These are phyloP conservation scores for Lerista edwardsae DNA, from an alignment of 2,797 vertebrate genomes.

Conservation along the genomic window DNA sequence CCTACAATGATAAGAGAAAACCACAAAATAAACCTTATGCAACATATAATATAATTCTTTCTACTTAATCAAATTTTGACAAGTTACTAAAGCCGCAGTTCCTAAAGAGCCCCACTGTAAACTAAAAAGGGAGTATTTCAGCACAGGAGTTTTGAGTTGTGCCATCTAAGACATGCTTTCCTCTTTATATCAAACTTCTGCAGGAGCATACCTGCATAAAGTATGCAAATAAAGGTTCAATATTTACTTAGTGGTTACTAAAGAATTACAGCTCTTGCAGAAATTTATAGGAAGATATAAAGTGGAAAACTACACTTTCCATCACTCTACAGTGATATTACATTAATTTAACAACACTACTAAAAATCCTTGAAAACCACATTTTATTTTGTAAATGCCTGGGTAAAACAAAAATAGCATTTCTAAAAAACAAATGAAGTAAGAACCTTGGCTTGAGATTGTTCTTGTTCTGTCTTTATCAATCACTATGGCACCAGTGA, in stretches of 20 bases:
- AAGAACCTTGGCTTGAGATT: constrained; percentile 80
- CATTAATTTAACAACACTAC: constrained; percentile 60
- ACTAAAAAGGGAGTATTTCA: background rate
- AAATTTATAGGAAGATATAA: constrained; percentile 70
- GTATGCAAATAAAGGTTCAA: background rate
- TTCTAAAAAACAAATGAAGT: constrained; percentile 60
- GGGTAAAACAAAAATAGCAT: constrained; percentile 56
- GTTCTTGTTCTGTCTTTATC: constrained; percentile 80
- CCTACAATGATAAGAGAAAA: constrained; percentile 76
- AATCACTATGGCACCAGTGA: constrained; percentile 90
- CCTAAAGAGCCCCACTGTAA: constrained; percentile 6
- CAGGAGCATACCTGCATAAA: constrained; percentile 67
- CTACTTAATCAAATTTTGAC: constrained; percentile 68
- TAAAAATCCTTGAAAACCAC: constrained; percentile 16
- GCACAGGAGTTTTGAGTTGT: constrained; percentile 18
- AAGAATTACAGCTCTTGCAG: constrained; percentile 63
- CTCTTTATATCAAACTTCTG: constrained; percentile 73
- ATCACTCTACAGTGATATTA: constrained; percentile 59
- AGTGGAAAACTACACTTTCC: constrained; percentile 62
- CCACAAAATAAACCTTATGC: constrained; percentile 75
- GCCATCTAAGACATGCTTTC: constrained; percentile 67
- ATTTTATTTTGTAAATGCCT: constrained; percentile 63
- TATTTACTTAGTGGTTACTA: constrained; percentile 9
- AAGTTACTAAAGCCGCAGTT: constrained; percentile 16
- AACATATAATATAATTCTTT: constrained; percentile 75